Evolutionary conservation across 2,888 invertebrate species (phyloP).

Genomic region (Pachydiplax longipennis): DNA sequence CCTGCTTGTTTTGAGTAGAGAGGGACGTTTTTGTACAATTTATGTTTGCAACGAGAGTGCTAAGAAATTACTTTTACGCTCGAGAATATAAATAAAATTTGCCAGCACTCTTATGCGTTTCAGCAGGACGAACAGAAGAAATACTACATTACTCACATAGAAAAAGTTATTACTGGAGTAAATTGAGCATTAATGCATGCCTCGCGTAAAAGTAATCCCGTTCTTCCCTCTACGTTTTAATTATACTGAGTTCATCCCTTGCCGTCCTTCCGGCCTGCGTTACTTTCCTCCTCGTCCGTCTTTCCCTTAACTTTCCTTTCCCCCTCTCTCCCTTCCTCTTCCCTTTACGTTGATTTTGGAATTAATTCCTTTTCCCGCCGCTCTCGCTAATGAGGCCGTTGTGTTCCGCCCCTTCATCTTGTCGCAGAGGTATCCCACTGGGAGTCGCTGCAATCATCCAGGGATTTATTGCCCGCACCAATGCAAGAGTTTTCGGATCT

Average conservation of each 20-base stretch:
- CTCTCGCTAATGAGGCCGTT: constrained; percentile 24
- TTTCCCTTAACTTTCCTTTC: no score
- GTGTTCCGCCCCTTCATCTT: constrained; percentile 36
- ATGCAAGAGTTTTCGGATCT: constrained; percentile 5
- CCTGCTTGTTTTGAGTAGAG: no score
- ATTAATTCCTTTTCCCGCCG: constrained; percentile 29
- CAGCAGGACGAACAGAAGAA: no score
- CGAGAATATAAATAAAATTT: no score
- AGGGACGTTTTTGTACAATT: no score
- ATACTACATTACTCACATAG: no score
- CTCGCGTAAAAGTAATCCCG: background rate
- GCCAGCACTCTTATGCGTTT: no score
- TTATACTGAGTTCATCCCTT: background rate
- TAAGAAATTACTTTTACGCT: no score
- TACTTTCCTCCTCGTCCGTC: background rate
- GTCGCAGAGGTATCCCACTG: constrained; percentile 26
- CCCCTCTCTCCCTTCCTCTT: background rate
- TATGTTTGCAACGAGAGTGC: no score
- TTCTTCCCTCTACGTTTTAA: background rate
- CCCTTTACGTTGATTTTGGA: background rate
- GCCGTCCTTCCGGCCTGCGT: background rate
- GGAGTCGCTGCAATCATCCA: constrained; percentile 13
- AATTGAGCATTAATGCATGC: no score
- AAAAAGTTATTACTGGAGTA: no score
- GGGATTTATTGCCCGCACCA: constrained; percentile 25